These are phyloP conservation scores for Lordiphosa mommai DNA, from an alignment of 1,140 invertebrate species.

Conservation along the genomic window DNA sequence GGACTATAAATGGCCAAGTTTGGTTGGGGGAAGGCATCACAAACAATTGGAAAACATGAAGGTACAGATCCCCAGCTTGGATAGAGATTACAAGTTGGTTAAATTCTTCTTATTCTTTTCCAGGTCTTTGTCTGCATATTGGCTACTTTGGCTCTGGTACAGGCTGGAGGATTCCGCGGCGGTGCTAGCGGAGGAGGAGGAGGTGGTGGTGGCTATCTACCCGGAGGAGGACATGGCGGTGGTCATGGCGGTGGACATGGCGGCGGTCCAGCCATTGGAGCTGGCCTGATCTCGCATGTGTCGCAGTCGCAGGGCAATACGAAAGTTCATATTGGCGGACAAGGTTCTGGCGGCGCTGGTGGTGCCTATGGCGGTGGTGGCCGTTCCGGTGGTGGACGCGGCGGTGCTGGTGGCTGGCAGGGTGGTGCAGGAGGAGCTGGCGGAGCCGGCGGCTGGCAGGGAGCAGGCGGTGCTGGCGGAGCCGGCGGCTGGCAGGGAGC, in stretches of 20 bases:
- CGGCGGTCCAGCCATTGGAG: conserved; percentile 35
- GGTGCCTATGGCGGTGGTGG: conserved; percentile 6
- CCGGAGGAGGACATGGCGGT: conserved; percentile 39
- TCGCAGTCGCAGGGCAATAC: conserved; percentile 57
- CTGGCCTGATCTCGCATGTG: conserved; percentile 51
- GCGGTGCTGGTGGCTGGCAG: conserved; percentile 15
- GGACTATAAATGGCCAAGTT: conserved; percentile 57
- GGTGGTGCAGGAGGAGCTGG: not conserved
- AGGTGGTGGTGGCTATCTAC: conserved; percentile 38
- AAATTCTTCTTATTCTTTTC: not conserved
- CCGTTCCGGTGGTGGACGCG: conserved; percentile 10
- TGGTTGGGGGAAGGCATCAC: conserved; percentile 39
- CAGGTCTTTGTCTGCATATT: conserved; percentile 59
- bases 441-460: conserved; percentile 20
- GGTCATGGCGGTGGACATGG: conserved; percentile 38
- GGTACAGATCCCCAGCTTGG: conserved; percentile 8
- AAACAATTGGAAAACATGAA: conserved; percentile 61
- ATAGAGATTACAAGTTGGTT: not conserved
- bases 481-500: conserved; percentile 40
- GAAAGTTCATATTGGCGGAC: conserved; percentile 55
- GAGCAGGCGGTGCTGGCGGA: conserved; percentile 18
- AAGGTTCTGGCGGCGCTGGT: conserved; percentile 12
- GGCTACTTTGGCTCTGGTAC: conserved; percentile 53
- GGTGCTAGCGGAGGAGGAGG: conserved; percentile 45
- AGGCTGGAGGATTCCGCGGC: conserved; percentile 53